Conservation (phyloP, 2,888 invertebrate genomes). For the Mimumesa dahlbomi region DNA sequence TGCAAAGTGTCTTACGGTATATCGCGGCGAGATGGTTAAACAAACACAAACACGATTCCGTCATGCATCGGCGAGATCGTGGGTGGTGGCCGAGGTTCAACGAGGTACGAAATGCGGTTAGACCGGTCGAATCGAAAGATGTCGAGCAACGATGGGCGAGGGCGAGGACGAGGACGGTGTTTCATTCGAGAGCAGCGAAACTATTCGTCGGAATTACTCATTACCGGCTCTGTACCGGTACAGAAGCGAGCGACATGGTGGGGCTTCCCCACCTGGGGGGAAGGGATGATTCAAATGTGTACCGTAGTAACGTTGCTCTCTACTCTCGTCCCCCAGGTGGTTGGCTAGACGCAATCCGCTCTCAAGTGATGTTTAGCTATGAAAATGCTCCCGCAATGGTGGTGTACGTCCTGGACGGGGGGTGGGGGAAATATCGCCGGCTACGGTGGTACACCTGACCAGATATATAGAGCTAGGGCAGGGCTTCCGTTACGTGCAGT, state of each 20-base stretch:
- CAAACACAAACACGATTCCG: no score
- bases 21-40: no score
- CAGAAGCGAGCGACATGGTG: conserved; percentile 29
- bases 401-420: conserved; percentile 38
- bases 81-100: not conserved
- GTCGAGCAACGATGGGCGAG: conserved; percentile 8
- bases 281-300: conserved; percentile 34
- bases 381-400: conserved; percentile 70
- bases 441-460: conserved; percentile 79
- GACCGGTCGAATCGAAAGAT: conserved; percentile 37
- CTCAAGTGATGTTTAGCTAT: conserved; percentile 67
- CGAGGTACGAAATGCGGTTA: conserved; percentile 46
- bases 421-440: conserved; percentile 77
- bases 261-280: conserved; percentile 22
- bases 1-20: no score
- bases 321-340: conserved; percentile 64
- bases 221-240: conserved; percentile 23
- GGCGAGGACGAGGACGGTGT: conserved; percentile 27
- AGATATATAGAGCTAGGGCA: conserved; percentile 81
- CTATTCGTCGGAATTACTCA: conserved; percentile 28
- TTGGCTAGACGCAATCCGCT: conserved; percentile 68
- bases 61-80: no score
- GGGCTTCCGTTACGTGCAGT: conserved; percentile 80
- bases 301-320: conserved; percentile 54
- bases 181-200: conserved; percentile 39